Percentiles rank a stretch among this genome's conserved stretches.
These are phyloP conservation scores for Drosophila persimilis DNA, from an alignment of 1,140 invertebrate genomes.

Conservation along the genomic window DNA sequence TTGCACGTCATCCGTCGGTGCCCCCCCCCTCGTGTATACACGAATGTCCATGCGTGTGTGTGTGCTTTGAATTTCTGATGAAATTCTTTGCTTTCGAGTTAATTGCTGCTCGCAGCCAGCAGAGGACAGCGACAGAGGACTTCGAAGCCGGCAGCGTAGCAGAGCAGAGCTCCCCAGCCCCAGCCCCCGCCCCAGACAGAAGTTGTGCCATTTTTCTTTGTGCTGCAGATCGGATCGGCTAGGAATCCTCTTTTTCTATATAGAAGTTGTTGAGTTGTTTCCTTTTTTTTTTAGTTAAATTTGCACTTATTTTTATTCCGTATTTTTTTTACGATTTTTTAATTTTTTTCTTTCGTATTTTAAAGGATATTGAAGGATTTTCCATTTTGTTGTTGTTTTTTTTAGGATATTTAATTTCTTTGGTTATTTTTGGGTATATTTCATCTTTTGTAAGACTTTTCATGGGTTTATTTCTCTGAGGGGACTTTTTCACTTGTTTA, in stretches of 20 bases:
- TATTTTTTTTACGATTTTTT: background rate
- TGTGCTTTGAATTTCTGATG: slow-evolving; percentile 82
- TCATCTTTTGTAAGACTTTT: slow-evolving; percentile 3
- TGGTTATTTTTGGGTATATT: no score
- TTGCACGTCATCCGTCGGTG: slow-evolving; percentile 66
- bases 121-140: slow-evolving; percentile 6
- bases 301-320: slow-evolving; percentile 22
- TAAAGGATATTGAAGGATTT: background rate
- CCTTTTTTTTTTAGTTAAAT: slow-evolving; percentile 13
- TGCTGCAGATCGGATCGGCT: slow-evolving; percentile 49
- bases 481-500: no score
- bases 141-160: slow-evolving; percentile 7
- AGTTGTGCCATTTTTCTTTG: slow-evolving; percentile 76
- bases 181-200: slow-evolving; percentile 24
- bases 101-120: slow-evolving; percentile 61
- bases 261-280: background rate
- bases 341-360: background rate
- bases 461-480: background rate
- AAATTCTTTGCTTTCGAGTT: slow-evolving; percentile 82
- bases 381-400: no score
- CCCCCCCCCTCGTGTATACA: background rate
- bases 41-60: slow-evolving; percentile 24
- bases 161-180: background rate
- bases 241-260: background rate
- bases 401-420: no score